A percentile compares a stretch with the other conserved stretches of the same genome.
phyloP scores from a whole-genome alignment of 2,888 invertebrate species.

The Polia nebulosa region DNA sequence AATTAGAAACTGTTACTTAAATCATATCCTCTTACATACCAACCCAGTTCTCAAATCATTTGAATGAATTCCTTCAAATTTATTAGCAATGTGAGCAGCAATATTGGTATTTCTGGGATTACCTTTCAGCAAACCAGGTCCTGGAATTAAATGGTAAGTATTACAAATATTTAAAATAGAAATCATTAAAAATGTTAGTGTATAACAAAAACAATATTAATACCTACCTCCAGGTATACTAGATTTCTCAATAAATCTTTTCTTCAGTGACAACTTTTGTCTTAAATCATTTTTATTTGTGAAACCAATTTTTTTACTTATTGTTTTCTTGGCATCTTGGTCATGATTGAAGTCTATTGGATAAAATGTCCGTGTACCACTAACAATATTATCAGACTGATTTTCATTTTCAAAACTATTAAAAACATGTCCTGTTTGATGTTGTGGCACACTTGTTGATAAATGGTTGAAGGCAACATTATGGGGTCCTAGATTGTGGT shows the following conservation, averaged over 20 bases:
- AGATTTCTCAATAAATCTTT: constrained; percentile 49
- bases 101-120: constrained; percentile 6
- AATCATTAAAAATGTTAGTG: background rate
- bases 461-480: constrained; percentile 42
- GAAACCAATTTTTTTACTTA: constrained; percentile 13
- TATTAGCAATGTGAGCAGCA: background rate
- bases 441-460: constrained; percentile 8
- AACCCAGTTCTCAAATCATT: constrained; percentile 4
- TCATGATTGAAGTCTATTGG: constrained; percentile 21
- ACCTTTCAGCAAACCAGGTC: background rate
- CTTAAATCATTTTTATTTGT: constrained; percentile 67
- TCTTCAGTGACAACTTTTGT: constrained; percentile 64
- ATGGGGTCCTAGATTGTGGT: constrained; percentile 49
- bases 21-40: constrained; percentile 22
- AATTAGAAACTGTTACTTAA: background rate
- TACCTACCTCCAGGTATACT: constrained; percentile 62
- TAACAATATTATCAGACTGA: background rate
- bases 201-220: constrained; percentile 7
- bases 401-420: constrained; percentile 28
- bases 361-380: constrained; percentile 12
- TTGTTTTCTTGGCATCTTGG: background rate
- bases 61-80: constrained; percentile 27
- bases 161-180: background rate
- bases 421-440: constrained; percentile 15
- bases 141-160: constrained; percentile 30